These are phyloP conservation scores for Pseudomyrmex flavicornis DNA, from an alignment of 1,140 invertebrate species.

Conservation along the genomic window DNA sequence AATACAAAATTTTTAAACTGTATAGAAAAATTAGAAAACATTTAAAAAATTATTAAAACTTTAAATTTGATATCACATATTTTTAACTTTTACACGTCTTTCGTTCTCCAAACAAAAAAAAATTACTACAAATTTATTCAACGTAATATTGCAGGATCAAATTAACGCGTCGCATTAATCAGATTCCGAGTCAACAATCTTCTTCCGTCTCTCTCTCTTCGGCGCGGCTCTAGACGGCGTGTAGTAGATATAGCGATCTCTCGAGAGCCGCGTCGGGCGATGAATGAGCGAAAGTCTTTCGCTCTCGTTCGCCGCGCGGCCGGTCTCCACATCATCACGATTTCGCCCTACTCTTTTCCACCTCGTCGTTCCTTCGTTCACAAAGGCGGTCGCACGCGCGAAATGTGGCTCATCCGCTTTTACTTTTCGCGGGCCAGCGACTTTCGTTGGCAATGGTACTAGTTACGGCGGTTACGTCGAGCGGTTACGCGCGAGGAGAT, in stretches of 20 bases:
- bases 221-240: neutral
- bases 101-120: neutral
- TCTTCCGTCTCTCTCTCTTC: neutral
- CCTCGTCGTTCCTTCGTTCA: neutral
- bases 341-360: slow-evolving; percentile 12
- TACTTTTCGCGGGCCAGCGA: slow-evolving; percentile 79
- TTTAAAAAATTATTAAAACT: no score
- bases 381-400: slow-evolving; percentile 58
- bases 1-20: no score
- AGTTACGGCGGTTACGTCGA: slow-evolving; percentile 83
- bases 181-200: slow-evolving; percentile 1
- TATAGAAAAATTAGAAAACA: no score
- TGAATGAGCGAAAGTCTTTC: slow-evolving; percentile 71
- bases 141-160: slow-evolving; percentile 1
- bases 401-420: slow-evolving; percentile 80
- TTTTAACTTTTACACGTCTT: no score
- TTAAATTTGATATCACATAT: no score
- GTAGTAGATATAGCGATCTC: slow-evolving; percentile 46
- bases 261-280: slow-evolving; percentile 37
- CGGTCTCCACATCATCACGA: slow-evolving; percentile 12
- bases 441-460: slow-evolving; percentile 84
- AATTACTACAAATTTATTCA: slow-evolving; percentile 19
- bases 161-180: neutral
- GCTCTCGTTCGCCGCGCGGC: slow-evolving; percentile 56
- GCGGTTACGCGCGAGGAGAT: slow-evolving; percentile 69